Base-by-base conservation (phyloP, 2,888 invertebrate genomes). In the Caenorhabditis virilis region DNA sequence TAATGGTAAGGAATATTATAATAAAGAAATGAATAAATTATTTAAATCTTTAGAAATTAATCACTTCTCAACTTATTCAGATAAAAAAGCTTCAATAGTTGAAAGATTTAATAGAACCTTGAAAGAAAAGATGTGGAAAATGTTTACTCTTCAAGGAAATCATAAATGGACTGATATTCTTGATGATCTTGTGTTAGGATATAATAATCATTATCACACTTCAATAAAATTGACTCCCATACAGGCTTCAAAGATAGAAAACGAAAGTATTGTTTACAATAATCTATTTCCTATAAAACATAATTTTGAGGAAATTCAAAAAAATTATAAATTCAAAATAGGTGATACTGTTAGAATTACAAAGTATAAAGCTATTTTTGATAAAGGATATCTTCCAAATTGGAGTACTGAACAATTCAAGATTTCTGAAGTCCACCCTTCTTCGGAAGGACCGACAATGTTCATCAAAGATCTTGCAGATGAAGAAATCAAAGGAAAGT, bases 1-100 rank as follows among this genome's bases (percentile, higher is more conserved):
- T 64, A 61, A 72, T 57, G 71, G 72, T 18, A 72, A 63, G 33
- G 72, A 72, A 46, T 72, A 66, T 52, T 63, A 63, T n/a, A 63
- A 63, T 45, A 39, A 43, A 26, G 50, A 72, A 25, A 50, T 72
- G 46, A 59, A 68, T 23, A 60, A 51, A 36, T 22, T 71, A 1
- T 72, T 60, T 36, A 67, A 69, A 66, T 26, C 15, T 23, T 57
- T 60, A 41, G 54, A 69, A 50, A 69, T 72, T 45, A 61, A 71
- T 55, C 52, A 60, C 18, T 60, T 60, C 20, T 60, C 60, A 45
- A 67, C 70, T 48, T 56, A 58, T 58, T 63, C 63, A 18, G 71
- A 71, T 50, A 72, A 66, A 18, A 72, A 72, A 42, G 66, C 72
- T 51, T 66, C 57, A 1, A 72, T 72, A 6, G 38, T 59, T 11